Evolutionary conservation across 2,888 invertebrate genomes (phyloP), one percentile per base, ranked within the genome.

Genomic region (Trissolcus brochymenae): DNA sequence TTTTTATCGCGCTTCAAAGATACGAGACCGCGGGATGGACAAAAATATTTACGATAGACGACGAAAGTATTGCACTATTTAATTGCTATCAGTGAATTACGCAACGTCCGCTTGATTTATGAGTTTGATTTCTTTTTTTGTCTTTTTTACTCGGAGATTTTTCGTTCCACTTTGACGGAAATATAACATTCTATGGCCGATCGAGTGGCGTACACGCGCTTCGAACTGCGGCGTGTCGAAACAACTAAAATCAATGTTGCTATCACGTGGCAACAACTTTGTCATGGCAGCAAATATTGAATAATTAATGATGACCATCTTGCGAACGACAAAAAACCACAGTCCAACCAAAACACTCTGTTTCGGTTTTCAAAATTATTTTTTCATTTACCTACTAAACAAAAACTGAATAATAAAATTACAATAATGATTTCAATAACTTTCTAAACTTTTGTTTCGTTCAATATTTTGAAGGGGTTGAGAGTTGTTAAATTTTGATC

Each of bases 161-260:
- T 61, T 66, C 55, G 60, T 46, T 60, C 60, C 35, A 73, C 57
- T 67, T 67, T 62, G 61, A 51, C 51, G 67, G 62, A 74, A 74
- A 74, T 57, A 74, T 51, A 35, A 55, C 51, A 67, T 61, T 56
- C 57, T 61, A 74, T 62, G 62, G 57, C 25, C 53, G 29, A 74
- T n/a, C 29, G 67, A 66, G 35, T 53, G 17, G 25, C 57, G 53
- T 62, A 51, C 51, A 57, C 67, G 21, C 57, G 53, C 35, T 35
- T 62, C 49, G 66, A 49, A 60, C 41, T 19, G 29, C 60, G 16
- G 53, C 53, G 17, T 65, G 60, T 66, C 55, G 59, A 51, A 61
- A 66, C 61, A 61, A 66, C 55, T 61, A 66, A 73, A 73, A 73
- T 73, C 73, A 50, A 66, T 66, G 60, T 59, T 60, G 60, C 73